Conservation (phyloP, 2,113 vertebrate species). For the Nymphicus hollandicus region DNA sequence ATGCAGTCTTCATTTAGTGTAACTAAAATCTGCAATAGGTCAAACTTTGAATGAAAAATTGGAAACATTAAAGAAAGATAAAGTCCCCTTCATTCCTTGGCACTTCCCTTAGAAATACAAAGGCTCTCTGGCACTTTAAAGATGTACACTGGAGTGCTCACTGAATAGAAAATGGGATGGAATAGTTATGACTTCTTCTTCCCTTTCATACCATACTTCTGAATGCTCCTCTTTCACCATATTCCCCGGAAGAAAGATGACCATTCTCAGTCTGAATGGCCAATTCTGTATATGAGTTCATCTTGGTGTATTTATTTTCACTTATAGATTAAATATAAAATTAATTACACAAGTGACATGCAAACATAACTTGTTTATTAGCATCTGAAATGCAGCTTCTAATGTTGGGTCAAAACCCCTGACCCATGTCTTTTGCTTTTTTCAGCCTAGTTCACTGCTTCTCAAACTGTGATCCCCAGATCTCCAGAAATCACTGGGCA, state of each 20-base stretch:
- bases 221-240: not conserved
- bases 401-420: not conserved
- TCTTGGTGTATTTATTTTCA: not conserved
- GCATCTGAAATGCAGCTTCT: not conserved
- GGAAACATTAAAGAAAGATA: not conserved
- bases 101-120: not conserved
- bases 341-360: not conserved
- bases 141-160: not conserved
- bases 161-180: not conserved
- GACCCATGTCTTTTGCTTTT: not conserved
- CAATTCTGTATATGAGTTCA: not conserved
- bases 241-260: not conserved
- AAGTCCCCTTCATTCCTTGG: not conserved
- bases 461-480: not conserved
- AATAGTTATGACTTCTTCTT: not conserved
- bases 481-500: not conserved
- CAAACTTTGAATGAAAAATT: not conserved
- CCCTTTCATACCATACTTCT: not conserved
- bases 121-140: not conserved
- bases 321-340: not conserved
- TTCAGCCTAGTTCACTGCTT: not conserved
- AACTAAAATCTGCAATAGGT: not conserved
- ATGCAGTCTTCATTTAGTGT: not conserved
- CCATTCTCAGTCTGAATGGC: not conserved
- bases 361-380: not conserved